Evolutionary conservation across 2,888 invertebrate genomes (phyloP).

Genomic region (Pogonocherus hispidulus): DNA sequence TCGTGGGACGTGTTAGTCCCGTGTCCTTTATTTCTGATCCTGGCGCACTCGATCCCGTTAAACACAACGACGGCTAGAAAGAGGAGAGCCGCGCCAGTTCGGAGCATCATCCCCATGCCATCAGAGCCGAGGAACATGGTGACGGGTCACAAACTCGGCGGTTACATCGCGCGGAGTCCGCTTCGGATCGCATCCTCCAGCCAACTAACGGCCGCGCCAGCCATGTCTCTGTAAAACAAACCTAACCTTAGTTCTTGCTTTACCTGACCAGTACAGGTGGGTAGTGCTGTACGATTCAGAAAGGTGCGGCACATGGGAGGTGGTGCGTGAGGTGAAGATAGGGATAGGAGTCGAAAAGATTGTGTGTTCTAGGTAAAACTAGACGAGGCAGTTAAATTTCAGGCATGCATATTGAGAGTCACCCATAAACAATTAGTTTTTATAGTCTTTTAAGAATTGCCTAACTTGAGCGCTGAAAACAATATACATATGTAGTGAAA

Average conservation of each 20-base stretch:
- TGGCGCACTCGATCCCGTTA: conserved; percentile 44
- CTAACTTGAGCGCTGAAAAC: too few species aligned
- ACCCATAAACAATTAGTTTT: too few species aligned
- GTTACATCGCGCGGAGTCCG: conserved; percentile 56
- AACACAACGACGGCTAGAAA: conserved; percentile 47
- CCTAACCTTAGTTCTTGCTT: conserved; percentile 50
- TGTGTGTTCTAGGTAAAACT: too few species aligned
- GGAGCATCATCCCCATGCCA: conserved; percentile 49
- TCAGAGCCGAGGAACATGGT: conserved; percentile 46
- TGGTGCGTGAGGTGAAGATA: conserved; percentile 13
- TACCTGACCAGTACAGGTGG: conserved; percentile 54
- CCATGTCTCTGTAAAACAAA: conserved; percentile 57
- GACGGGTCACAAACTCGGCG: conserved; percentile 36
- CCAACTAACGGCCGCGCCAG: conserved; percentile 50
- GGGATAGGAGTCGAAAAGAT: too few species aligned
- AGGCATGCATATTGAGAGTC: too few species aligned
- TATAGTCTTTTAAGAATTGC: too few species aligned
- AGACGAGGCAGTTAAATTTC: too few species aligned
- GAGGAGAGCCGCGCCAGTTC: conserved; percentile 35
- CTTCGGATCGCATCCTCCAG: conserved; percentile 51
- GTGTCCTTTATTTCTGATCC: conserved; percentile 44
- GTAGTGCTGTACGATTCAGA: conserved; percentile 34
- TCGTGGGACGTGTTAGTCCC: conserved; percentile 36
- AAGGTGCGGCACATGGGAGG: conserved; percentile 39
- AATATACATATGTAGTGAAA: too few species aligned